Evolutionary conservation across 2,797 vertebrate genomes (phyloP).

Genomic region (Sarcoramphus papa): DNA sequence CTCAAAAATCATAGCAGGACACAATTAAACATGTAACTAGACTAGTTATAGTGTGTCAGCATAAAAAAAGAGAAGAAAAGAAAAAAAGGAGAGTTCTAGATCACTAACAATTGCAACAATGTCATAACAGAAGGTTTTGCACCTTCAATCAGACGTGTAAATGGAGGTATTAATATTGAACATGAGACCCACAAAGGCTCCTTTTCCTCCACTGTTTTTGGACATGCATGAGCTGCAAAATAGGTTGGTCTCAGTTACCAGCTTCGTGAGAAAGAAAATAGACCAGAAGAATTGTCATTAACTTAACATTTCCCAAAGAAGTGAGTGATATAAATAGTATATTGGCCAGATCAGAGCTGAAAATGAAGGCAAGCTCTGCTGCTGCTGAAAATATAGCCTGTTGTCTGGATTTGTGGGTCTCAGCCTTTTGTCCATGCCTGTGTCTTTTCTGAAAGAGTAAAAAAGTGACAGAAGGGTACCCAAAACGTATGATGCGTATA

Average conservation of each 20-base stretch:
- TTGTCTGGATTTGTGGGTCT: background rate
- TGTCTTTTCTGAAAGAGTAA: background rate
- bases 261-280: background rate
- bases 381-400: background rate
- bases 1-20: background rate
- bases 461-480: background rate
- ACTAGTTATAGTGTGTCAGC: background rate
- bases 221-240: background rate
- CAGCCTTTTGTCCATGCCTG: background rate
- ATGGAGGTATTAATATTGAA: background rate
- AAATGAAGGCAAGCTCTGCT: background rate
- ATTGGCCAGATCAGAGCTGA: background rate
- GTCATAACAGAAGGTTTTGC: background rate
- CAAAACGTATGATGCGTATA: accelerated
- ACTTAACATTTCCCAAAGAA: background rate
- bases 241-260: background rate
- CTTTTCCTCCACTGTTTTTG: background rate
- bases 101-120: background rate
- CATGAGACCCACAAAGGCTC: background rate
- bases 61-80: background rate
- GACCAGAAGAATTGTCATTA: background rate
- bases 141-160: background rate
- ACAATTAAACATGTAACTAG: background rate
- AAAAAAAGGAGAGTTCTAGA: background rate
- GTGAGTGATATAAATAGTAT: background rate